Percentiles rank a stretch among this genome's conserved stretches.
Conservation (phyloP, 2,113 vertebrate species). For the Macaca nemestrina region DNA sequence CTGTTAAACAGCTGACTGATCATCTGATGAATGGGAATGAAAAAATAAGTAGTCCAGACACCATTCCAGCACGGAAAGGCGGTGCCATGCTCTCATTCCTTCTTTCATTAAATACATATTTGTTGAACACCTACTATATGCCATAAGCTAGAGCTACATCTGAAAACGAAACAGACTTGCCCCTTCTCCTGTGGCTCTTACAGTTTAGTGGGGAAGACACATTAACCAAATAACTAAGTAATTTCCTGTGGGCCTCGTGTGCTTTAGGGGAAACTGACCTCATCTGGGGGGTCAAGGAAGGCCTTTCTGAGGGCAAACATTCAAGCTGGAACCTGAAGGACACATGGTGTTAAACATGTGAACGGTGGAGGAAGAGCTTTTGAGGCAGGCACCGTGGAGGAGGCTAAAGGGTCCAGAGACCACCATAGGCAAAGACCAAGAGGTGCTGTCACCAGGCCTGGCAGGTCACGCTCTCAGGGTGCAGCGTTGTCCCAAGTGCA, state of each 20-base stretch:
- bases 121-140: background rate
- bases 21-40: background rate
- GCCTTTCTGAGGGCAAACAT: background rate
- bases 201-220: background rate
- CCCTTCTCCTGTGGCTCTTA: background rate
- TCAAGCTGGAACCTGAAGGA: background rate
- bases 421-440: background rate
- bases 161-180: background rate
- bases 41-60: background rate
- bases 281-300: background rate
- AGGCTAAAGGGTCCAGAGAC: background rate
- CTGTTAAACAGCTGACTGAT: background rate
- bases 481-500: background rate
- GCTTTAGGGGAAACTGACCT: background rate
- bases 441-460: background rate
- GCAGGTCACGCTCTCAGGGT: background rate
- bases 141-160: background rate
- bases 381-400: background rate
- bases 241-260: background rate
- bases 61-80: background rate
- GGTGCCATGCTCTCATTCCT: background rate
- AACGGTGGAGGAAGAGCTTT: accelerated
- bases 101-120: background rate
- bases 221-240: background rate
- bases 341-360: background rate